phyloP scores from a whole-genome alignment of 2,797 vertebrate species.

The Coregonus ussuriensis region DNA sequence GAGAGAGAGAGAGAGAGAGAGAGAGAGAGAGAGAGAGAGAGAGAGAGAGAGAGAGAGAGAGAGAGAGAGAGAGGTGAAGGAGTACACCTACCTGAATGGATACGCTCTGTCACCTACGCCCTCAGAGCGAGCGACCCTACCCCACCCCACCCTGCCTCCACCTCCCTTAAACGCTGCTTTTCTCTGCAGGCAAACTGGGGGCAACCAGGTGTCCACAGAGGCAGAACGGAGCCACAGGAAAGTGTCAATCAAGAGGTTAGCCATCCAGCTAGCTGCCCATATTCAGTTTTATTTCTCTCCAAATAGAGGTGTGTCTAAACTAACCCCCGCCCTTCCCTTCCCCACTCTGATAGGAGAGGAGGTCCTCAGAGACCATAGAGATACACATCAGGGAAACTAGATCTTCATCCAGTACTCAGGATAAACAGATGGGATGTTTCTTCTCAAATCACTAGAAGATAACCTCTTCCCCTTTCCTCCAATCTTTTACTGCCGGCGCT shows the following conservation, averaged over 20 bases:
- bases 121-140: slow-evolving; percentile 22
- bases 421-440: slow-evolving; percentile 83
- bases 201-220: slow-evolving; percentile 67
- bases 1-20: neutral
- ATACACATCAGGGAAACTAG: slow-evolving; percentile 83
- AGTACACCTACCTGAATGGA: slow-evolving; percentile 69
- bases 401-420: slow-evolving; percentile 67
- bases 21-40: slow-evolving; percentile 42
- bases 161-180: slow-evolving; percentile 35
- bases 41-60: slow-evolving; percentile 8
- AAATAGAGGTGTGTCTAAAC: slow-evolving; percentile 50
- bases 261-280: slow-evolving; percentile 62
- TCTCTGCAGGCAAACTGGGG: slow-evolving; percentile 44
- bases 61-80: slow-evolving; percentile 27
- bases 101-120: slow-evolving; percentile 73
- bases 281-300: slow-evolving; percentile 36
- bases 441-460: slow-evolving; percentile 69
- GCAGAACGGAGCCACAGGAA: slow-evolving; percentile 77
- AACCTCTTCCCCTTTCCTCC: slow-evolving; percentile 68
- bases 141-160: slow-evolving; percentile 6
- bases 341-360: slow-evolving; percentile 2
- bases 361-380: slow-evolving; percentile 57
- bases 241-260: slow-evolving; percentile 77
- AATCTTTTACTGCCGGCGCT: slow-evolving; percentile 45
- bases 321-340: slow-evolving; percentile 32